phyloP scores from a whole-genome alignment of 2,113 vertebrate genomes.

The Phasianus colchicus region DNA sequence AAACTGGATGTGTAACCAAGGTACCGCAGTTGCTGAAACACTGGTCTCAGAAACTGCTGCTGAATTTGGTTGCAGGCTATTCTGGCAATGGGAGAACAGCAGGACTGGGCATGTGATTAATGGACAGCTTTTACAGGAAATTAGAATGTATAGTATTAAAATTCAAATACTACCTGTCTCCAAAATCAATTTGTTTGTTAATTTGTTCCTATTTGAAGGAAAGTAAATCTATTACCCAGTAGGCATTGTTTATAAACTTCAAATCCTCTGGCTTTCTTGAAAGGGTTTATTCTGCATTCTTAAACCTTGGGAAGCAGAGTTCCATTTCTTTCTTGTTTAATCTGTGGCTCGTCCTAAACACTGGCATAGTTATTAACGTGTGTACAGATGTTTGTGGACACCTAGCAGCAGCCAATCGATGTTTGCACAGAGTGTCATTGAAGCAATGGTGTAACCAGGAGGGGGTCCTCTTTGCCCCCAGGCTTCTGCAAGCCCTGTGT shows the following conservation, averaged over 20 bases:
- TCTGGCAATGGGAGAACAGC: not conserved
- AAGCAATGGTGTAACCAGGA: not conserved
- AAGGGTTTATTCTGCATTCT: not conserved
- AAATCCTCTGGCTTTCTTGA: not conserved
- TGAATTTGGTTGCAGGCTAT: not conserved
- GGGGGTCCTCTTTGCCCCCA: too few relatives aligned
- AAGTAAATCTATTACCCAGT: not conserved
- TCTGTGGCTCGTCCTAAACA: too few relatives aligned
- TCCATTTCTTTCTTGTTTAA: too few relatives aligned
- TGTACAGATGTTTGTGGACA: not conserved
- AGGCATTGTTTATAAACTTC: not conserved
- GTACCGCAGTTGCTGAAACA: not conserved
- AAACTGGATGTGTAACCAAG: rapidly evolving
- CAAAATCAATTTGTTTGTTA: not conserved
- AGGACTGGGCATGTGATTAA: not conserved
- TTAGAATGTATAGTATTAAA: not conserved
- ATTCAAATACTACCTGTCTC: not conserved
- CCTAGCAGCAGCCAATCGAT: not conserved
- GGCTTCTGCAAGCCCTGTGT: not conserved
- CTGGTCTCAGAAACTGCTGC: not conserved
- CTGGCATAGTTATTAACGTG: rapidly evolving
- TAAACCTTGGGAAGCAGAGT: not conserved
- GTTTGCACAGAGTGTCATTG: not conserved
- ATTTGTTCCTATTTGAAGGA: not conserved
- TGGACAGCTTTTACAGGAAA: slow-evolving; percentile 2